phyloP scores from a whole-genome alignment of 1,140 invertebrate species.

The Meloidogyne floridensis region DNA sequence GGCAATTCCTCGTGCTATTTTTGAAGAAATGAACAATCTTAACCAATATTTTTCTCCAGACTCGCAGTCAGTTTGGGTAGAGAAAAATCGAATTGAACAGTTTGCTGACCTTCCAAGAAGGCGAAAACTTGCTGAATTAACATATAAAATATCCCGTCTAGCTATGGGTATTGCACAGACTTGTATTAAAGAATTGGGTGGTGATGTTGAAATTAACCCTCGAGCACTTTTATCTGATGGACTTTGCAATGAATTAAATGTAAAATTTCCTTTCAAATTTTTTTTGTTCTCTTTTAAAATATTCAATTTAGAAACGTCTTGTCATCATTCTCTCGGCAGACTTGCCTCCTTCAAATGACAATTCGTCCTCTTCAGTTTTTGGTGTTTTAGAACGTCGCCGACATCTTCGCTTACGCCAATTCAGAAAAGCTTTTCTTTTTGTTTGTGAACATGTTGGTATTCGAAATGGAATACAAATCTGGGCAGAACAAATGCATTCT shows the following conservation, averaged over 20 bases:
- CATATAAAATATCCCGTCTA: conserved; percentile 54
- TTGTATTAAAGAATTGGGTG: conserved; percentile 40
- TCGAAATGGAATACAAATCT: conserved; percentile 28
- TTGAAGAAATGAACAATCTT: conserved; percentile 48
- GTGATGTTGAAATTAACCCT: conserved; percentile 45
- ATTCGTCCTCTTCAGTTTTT: background rate
- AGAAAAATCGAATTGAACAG: conserved; percentile 40
- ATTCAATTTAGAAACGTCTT: conserved; percentile 25
- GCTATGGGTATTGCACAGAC: conserved; percentile 55
- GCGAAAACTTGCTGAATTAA: conserved; percentile 44
- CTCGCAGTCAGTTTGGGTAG: conserved; percentile 36
- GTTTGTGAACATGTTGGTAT: conserved; percentile 55
- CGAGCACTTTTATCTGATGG: conserved; percentile 44
- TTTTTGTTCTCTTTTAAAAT: no score
- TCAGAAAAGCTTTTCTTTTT: conserved; percentile 50
- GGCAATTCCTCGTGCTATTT: conserved; percentile 50
- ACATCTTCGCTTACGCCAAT: conserved; percentile 24
- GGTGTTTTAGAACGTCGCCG: background rate
- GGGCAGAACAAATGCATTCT: conserved; percentile 4
- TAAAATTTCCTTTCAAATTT: conserved; percentile 17
- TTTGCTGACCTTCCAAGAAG: conserved; percentile 47
- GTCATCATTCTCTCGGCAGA: conserved; percentile 19
- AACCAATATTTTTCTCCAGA: conserved; percentile 46
- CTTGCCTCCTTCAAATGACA: background rate
- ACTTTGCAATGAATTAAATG: conserved; percentile 45